These are phyloP conservation scores for Mustela lutreola DNA, from an alignment of 2,113 vertebrate genomes.

Conservation along the genomic window DNA sequence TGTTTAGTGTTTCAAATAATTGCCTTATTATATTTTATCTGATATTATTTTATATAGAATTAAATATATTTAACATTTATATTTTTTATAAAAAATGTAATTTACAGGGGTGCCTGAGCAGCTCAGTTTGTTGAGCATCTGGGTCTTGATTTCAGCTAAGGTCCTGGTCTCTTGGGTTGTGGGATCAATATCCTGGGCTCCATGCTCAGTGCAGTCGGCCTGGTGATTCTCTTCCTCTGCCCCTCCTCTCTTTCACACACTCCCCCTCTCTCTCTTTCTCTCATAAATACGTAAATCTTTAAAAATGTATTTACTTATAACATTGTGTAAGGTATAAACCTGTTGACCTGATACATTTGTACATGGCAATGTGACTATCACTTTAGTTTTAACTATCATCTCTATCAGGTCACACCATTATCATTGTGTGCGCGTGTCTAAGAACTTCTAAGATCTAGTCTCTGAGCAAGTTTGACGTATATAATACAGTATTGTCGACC, in stretches of 20 bases:
- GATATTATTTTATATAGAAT: neutral
- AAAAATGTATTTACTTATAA: neutral
- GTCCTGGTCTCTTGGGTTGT: neutral
- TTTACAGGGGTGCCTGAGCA: neutral
- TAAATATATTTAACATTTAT: neutral
- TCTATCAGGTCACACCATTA: neutral
- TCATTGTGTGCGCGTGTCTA: neutral
- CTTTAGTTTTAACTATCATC: neutral
- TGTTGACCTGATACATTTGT: neutral
- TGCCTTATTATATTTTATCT: neutral
- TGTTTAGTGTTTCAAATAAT: neutral
- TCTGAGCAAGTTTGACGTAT: neutral
- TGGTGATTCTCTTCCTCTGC: neutral
- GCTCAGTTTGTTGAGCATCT: neutral
- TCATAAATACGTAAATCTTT: neutral
- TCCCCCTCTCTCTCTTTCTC: neutral
- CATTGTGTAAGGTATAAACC: neutral
- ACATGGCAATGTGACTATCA: neutral
- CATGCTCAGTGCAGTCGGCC: neutral
- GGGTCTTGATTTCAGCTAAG: neutral
- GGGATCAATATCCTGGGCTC: neutral
- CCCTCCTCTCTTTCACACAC: neutral
- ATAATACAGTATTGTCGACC: neutral
- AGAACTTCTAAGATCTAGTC: neutral
- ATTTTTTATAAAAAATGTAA: neutral